Base-by-base conservation (phyloP, 2,888 invertebrate species). In the Drosophila barbarae region DNA sequence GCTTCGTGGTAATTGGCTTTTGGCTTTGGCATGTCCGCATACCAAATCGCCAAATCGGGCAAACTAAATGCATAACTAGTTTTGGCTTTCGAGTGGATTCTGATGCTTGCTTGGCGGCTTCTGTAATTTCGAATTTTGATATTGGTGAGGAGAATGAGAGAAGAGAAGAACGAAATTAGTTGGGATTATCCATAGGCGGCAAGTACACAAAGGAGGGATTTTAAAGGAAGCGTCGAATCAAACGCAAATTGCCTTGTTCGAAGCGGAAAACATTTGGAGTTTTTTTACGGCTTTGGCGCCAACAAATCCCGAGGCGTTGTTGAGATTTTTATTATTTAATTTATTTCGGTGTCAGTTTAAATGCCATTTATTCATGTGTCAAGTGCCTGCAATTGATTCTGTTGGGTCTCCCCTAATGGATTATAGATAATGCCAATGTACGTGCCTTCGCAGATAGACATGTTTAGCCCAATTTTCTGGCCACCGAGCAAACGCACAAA, bases 1-100 rank as follows among this genome's bases (percentile, higher is more conserved):
- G 76, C 61, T 77, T 63, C 44, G 82, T 70, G 70, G 74, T 78
- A 84, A 84, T 84, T 84, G 84, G 82, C 72, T 66, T 67, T 71
- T 59, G 53, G 60, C 61, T 69, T 54, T 60, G 54, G 47, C 59
- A 52, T 66, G 66, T 55, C 49, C 59, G 47, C 46, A 58, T 26
- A 52, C 50, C 52, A 28, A 71, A 42, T 54, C 34, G 55, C 49
- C 55, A 39, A 56, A 42, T 54, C 30, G 55, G 53, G 26, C 41
- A 70, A 57, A 65, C 69, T 69, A 65, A 71, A 65, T 71, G 71
- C 52, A 64, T 57, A 71, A 71, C 57, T 41, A 57, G 50, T 47
- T 23, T 41, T n/a, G 21, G 38, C 52, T 36, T n/a, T 35, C 54
- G 46, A 41, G 47, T 64, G 54, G 69, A 35, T 69, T 35, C 46